Evolutionary conservation across 2,888 invertebrate species (phyloP), one percentile per base, ranked within the genome.

Genomic region (Megamerina dolium): DNA sequence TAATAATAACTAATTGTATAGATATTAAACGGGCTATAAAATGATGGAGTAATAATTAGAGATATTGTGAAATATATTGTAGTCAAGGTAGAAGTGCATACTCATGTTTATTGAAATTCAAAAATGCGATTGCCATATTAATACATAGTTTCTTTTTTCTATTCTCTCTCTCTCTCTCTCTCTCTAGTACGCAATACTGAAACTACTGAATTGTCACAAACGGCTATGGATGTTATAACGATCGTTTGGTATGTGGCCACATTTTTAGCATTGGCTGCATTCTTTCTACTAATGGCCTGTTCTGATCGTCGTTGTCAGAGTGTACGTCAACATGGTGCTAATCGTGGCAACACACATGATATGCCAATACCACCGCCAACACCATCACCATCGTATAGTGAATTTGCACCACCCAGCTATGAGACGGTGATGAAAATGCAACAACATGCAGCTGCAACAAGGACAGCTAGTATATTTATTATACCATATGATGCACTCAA

Each of bases 231-330:
- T 49, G 61, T 68, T 10, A 66, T 70, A 23, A 71, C 70, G 34
- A 62, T 70, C 16, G 59, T 71, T 18, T 70, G 70, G 70, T 70
- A 70, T 53, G 62, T 70, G 49, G 67, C 70, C 30, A 70, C 70
- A 26, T 70, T 70, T 49, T 35, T 71, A 45, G 70, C 70, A 2
- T 45, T 71, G 34, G 64, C 68, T 21, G 69, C 68, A 5, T 71
- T 71, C 52, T 71, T 71, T 43, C 56, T 69, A 45, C 58, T 71
- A 9, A 71, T 71, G 71, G 68, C 70, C 17, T 71, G 68, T 41
- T 71, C 71, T 38, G 70, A 71, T 52, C 57, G 65, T 10, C 57
- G 63, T 3, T 69, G 71, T 41, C 14, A n/a, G 4, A 16, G 16
- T 10, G 10, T 10, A 10, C 23, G 23, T 10, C 6, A 39, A 19